A percentile compares a stretch with the other conserved stretches of the same genome.
These are phyloP conservation scores for Babylonia areolata DNA, from an alignment of 1,140 invertebrate species.

Conservation along the genomic window DNA sequence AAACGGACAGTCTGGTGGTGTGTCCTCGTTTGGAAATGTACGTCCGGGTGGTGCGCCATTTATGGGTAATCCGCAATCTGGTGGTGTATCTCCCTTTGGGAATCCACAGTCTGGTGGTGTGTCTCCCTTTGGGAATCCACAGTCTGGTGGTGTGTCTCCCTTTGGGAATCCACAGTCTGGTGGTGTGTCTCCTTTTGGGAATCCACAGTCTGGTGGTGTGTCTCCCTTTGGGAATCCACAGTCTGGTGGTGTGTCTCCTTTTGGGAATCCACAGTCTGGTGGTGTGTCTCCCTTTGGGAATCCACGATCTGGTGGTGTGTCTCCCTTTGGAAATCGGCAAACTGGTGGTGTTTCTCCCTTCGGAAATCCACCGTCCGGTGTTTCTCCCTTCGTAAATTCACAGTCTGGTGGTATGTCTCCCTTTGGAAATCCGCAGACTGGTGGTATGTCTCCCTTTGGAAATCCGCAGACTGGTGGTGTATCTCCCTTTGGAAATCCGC, in stretches of 20 bases:
- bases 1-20: neutral
- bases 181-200: neutral
- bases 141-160: neutral
- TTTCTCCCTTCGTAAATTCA: neutral
- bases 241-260: neutral
- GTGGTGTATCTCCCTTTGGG: neutral
- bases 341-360: neutral
- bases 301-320: neutral
- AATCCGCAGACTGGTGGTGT: neutral
- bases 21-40: neutral
- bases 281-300: neutral
- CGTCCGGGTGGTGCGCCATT: neutral
- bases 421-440: neutral
- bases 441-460: neutral
- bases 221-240: neutral
- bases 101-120: neutral
- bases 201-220: neutral
- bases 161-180: neutral
- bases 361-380: neutral
- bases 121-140: neutral
- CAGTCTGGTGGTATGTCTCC: neutral
- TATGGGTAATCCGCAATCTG: neutral
- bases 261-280: neutral
- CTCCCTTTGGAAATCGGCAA: neutral
- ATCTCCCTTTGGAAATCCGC: neutral